These are phyloP conservation scores for Calliphora vicina DNA, from an alignment of 1,140 invertebrate genomes.

Conservation along the genomic window DNA sequence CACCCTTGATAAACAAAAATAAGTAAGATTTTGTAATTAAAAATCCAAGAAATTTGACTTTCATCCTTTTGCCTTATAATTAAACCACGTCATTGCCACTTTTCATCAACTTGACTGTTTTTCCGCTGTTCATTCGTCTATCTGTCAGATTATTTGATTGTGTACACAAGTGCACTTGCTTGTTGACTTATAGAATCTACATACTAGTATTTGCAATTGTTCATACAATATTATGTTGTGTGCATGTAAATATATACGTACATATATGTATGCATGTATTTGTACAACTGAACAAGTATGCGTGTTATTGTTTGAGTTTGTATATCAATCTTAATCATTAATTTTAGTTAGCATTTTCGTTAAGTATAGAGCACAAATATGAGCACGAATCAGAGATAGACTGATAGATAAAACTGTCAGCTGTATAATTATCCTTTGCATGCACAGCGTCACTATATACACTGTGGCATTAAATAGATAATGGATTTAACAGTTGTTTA, in stretches of 20 bases:
- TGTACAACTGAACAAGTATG: neutral
- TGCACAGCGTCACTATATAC: constrained; percentile 1
- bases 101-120: too few species aligned
- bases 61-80: too few species aligned
- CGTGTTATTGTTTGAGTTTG: neutral
- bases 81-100: too few species aligned
- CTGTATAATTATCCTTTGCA: constrained; percentile 29
- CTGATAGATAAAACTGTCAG: constrained; percentile 18
- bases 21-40: neutral
- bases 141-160: neutral
- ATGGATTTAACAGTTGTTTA: constrained; percentile 32
- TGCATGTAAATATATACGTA: too few species aligned
- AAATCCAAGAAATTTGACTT: neutral
- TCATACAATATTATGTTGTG: too few species aligned
- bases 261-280: too few species aligned
- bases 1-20: neutral
- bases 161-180: neutral
- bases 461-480: constrained; percentile 21
- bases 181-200: neutral
- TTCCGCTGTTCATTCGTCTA: neutral
- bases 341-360: neutral
- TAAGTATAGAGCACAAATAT: neutral
- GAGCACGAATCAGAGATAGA: neutral
- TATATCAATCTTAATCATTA: neutral
- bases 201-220: too few species aligned